Base-by-base conservation (phyloP, 2,888 invertebrate genomes). In the Pheosia tremula region DNA sequence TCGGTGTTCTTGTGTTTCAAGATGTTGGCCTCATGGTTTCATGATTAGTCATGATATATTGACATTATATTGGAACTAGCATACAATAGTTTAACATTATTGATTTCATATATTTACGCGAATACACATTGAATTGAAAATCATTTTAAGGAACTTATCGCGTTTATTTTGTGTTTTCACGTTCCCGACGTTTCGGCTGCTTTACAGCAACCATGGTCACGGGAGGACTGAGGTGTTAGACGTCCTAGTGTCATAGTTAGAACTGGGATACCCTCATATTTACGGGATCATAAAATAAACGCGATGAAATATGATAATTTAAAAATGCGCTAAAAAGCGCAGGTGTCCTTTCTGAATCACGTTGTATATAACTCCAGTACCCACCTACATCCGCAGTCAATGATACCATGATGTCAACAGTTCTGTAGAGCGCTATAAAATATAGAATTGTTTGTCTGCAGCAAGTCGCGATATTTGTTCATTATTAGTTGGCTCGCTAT, bases 21-120 rank as follows among this genome's bases (percentile, higher is more conserved):
- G 13, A 50, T 50, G 50, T 50, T 50, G 24, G 50, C 24, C 50
- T 50, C 50, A 24, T 50, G 24, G 24, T 50, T 50, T 50, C 50
- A 8, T 50, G 24, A 50, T 50, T 50, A 50, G 50, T 24, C 50
- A 50, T 13, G 24, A 10, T n/a, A 10, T 47, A 24, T 50, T 50
- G 50, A 24, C 50, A 50, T 50, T 50, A 24, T 50, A 24, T 49
- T 49, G 49, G n/a, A n/a, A n/a, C 13, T 43, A 3, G 9, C 9
- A 9, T 43, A 24, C 24, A 24, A 24, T 24, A 47, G 11, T 47
- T 9, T 47, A 10, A n/a, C 2, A 47, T 24, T 50, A 24, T 50
- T 50, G 50, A 24, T 24, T 24, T 24, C 24, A 1, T 24, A 24
- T 24, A 24, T 24, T 24, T 24, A 24, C 2, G 24, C 24, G 24